phyloP scores from a whole-genome alignment of 2,888 invertebrate genomes.

The Escarpia spicata region DNA sequence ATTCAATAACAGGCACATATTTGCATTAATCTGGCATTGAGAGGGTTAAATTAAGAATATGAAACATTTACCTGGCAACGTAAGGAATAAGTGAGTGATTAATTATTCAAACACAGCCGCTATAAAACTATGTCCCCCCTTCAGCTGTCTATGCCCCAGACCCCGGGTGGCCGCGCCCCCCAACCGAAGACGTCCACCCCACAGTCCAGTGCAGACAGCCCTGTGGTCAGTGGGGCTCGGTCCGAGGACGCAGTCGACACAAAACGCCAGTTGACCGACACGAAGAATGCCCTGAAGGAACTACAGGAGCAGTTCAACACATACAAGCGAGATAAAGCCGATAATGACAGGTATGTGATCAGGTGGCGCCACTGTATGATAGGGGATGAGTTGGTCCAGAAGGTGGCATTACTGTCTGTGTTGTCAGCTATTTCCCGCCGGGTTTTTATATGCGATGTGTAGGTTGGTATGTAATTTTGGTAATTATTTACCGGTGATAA shows the following conservation, averaged over 20 bases:
- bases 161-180: not conserved
- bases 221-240: not conserved
- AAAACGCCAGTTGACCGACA: conserved; percentile 62
- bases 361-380: too few relatives aligned
- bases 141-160: not conserved
- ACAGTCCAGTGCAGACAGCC: not conserved
- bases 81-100: too few relatives aligned
- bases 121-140: not conserved
- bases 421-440: not conserved
- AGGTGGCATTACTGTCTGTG: not conserved
- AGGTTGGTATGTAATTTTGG: not conserved
- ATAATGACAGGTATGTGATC: conserved; percentile 72
- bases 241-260: not conserved
- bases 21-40: too few relatives aligned
- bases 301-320: conserved; percentile 84
- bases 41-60: not conserved
- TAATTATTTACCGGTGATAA: not conserved
- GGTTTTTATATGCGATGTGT: not conserved
- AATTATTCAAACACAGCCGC: not conserved
- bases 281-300: conserved; percentile 76
- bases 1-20: too few relatives aligned
- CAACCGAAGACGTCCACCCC: conserved; percentile 13
- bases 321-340: conserved; percentile 84
- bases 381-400: not conserved
- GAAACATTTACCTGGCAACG: not conserved